Evolutionary conservation across 1,140 invertebrate genomes (phyloP).

Genomic region (Aphelenchoides besseyi): DNA sequence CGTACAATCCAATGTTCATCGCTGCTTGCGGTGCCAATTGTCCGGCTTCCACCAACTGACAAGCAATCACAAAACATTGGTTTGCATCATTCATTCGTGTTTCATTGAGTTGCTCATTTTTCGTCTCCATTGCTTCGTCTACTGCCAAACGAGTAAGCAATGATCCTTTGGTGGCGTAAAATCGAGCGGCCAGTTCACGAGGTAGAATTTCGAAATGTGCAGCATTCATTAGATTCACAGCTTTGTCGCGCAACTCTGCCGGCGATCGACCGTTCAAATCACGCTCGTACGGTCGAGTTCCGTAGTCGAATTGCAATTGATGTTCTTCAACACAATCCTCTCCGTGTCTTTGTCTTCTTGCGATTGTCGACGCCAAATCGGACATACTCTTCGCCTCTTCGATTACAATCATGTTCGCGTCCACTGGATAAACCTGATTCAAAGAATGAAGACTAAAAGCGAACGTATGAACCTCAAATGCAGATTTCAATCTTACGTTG

Average conservation of each 20-base stretch:
- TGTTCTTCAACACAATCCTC: conserved; percentile 3
- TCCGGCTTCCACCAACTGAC: neutral
- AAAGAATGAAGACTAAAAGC: conserved; percentile 1
- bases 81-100: neutral
- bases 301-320: neutral
- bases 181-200: conserved; percentile 10
- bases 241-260: neutral
- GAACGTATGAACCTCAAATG: no score
- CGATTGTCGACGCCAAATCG: neutral
- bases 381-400: conserved; percentile 9
- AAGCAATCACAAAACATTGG: neutral
- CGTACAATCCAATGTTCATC: neutral
- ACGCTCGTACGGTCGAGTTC: neutral
- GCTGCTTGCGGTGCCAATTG: neutral
- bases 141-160: neutral
- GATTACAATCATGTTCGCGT: conserved; percentile 7
- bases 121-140: no score
- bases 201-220: neutral
- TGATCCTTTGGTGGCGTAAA: neutral
- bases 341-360: neutral
- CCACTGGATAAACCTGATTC: neutral
- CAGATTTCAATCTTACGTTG: no score
- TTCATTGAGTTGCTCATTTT: neutral
- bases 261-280: neutral
- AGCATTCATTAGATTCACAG: neutral